phyloP scores from a whole-genome alignment of 2,113 vertebrate genomes.

The Pycnonotus jocosus region DNA sequence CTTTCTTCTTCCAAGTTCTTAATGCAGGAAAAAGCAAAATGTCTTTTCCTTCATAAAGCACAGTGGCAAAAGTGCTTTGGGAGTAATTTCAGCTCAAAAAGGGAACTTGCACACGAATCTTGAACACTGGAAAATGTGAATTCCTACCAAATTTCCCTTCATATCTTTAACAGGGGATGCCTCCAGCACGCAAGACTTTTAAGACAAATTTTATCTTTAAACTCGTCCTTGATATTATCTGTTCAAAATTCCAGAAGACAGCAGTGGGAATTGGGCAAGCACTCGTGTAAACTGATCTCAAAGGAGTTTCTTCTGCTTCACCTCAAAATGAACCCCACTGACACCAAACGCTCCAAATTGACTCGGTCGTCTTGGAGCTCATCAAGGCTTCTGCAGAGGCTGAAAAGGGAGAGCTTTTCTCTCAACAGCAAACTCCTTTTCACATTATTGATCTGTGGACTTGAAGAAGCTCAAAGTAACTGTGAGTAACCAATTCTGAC shows the following conservation, averaged over 20 bases:
- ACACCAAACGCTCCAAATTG: not conserved
- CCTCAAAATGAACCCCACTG: not conserved
- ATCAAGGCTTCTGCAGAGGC: not conserved
- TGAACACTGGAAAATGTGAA: not conserved
- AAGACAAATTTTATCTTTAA: not conserved
- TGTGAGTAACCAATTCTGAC: not conserved
- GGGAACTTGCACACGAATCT: not conserved
- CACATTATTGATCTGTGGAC: not conserved
- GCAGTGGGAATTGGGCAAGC: not conserved
- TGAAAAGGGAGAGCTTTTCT: not conserved
- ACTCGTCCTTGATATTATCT: not conserved
- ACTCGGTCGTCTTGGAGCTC: not conserved
- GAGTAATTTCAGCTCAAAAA: not conserved
- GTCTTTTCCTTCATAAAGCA: not conserved
- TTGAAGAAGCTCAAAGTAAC: not conserved
- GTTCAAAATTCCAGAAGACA: not conserved
- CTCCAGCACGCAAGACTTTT: not conserved
- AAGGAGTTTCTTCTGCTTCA: not conserved
- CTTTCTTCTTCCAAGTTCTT: not conserved
- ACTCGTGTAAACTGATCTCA: not conserved
- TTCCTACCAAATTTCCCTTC: not conserved
- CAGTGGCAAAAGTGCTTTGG: not conserved
- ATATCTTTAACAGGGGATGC: not conserved
- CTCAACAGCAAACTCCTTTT: not conserved
- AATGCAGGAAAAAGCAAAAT: not conserved